These are phyloP conservation scores for Craterocephalus amniculus DNA, from an alignment of 2,797 vertebrate species.

Conservation along the genomic window DNA sequence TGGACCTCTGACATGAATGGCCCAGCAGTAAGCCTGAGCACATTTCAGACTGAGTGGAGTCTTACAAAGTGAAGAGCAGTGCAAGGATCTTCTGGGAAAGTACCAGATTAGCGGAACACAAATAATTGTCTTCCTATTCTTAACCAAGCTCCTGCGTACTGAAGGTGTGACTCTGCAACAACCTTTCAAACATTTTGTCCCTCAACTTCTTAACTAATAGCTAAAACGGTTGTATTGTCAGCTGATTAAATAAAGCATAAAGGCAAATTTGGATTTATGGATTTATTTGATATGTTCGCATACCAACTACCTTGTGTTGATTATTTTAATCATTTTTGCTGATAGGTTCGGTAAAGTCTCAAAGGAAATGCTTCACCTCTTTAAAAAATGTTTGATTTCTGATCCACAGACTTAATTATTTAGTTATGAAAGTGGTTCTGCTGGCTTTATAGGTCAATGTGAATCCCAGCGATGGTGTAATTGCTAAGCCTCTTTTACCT, in stretches of 20 bases:
- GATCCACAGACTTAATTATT: background rate
- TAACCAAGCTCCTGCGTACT: conserved; percentile 30
- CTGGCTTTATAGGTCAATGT: background rate
- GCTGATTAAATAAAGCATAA: background rate
- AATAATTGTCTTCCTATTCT: conserved; percentile 62
- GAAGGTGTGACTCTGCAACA: conserved; percentile 43
- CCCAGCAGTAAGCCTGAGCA: conserved; percentile 39
- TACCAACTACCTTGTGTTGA: background rate
- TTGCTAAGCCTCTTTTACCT: conserved; percentile 25
- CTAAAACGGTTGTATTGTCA: background rate
- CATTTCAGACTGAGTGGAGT: conserved; percentile 7
- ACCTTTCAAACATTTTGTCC: background rate
- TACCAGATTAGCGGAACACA: conserved; percentile 62
- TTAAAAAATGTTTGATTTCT: no score
- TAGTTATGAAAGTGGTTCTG: background rate
- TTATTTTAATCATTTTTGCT: background rate
- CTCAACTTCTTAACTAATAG: background rate
- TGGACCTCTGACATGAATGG: conserved; percentile 51
- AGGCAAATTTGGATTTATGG: background rate
- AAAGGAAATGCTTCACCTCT: background rate
- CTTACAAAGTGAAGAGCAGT: background rate
- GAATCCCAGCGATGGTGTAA: conserved; percentile 6
- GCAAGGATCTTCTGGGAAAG: conserved; percentile 55
- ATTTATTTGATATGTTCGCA: background rate
- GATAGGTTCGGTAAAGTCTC: background rate